phyloP scores from a whole-genome alignment of 2,797 vertebrate genomes.

The Taenioides sp. region DNA sequence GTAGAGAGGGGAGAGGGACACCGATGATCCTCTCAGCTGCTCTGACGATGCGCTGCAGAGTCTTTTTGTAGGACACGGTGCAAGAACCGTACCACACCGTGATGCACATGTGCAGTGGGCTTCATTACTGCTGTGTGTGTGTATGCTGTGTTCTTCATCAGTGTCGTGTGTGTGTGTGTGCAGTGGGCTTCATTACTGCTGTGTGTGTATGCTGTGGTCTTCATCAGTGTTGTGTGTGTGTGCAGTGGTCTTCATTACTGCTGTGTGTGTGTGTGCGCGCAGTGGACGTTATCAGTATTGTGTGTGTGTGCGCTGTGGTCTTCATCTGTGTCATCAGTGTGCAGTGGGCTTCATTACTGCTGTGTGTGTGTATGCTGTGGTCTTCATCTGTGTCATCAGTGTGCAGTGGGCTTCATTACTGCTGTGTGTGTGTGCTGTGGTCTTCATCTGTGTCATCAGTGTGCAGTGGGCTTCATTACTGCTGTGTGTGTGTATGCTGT shows the following conservation, averaged over 20 bases:
- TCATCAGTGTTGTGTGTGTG: too few relatives aligned
- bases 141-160: conserved; percentile 87
- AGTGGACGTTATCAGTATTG: too few relatives aligned
- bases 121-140: conserved; percentile 79
- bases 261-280: too few relatives aligned
- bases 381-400: conserved; percentile 81
- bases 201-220: conserved; percentile 8
- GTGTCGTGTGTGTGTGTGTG: too few relatives aligned
- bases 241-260: too few relatives aligned
- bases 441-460: conserved; percentile 81
- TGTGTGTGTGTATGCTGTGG: conserved; percentile 76
- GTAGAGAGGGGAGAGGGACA: too few relatives aligned
- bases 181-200: conserved; percentile 88
- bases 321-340: conserved; percentile 4
- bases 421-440: conserved; percentile 75
- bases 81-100: too few relatives aligned
- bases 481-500: conserved; percentile 62
- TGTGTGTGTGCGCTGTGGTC: not conserved
- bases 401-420: conserved; percentile 88
- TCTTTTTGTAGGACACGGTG: too few relatives aligned
- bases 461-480: conserved; percentile 80
- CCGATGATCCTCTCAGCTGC: too few relatives aligned
- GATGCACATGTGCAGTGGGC: conserved; percentile 87
- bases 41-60: too few relatives aligned
- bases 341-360: conserved; percentile 88